These are phyloP conservation scores for Emydura subglobosa DNA, from an alignment of 2,113 vertebrate species.

Conservation along the genomic window DNA sequence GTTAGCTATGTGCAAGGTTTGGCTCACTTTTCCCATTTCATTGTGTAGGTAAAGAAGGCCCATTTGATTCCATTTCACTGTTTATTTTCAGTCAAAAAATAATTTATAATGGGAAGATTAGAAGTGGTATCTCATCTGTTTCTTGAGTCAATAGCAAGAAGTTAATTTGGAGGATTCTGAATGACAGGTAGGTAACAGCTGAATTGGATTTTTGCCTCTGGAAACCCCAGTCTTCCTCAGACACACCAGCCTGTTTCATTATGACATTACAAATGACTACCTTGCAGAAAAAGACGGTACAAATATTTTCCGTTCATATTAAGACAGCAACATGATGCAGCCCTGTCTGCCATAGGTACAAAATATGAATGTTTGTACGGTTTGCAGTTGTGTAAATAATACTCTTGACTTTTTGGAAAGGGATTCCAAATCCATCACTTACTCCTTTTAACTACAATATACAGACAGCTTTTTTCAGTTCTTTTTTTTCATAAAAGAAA, in stretches of 20 bases:
- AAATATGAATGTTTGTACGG: conserved; percentile 11
- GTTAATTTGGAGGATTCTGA: conserved; percentile 59
- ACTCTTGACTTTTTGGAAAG: not conserved
- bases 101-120: conserved; percentile 17
- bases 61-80: accelerated
- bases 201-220: conserved; percentile 51
- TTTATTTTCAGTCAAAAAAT: not conserved
- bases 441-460: not conserved
- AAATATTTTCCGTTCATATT: conserved; percentile 47
- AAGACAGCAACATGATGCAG: conserved; percentile 45
- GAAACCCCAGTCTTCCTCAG: conserved; percentile 44
- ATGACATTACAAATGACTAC: conserved; percentile 32
- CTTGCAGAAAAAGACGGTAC: conserved; percentile 39
- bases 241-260: conserved; percentile 54
- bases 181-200: conserved; percentile 61
- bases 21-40: not conserved
- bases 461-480: conserved; percentile 17
- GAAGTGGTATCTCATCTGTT: conserved; percentile 47
- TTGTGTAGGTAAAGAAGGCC: not conserved
- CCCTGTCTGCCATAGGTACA: conserved; percentile 5
- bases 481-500: conserved; percentile 40
- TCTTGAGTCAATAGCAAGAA: conserved; percentile 51
- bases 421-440: not conserved
- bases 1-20: not conserved
- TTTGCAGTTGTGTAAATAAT: conserved; percentile 32